phyloP scores from a whole-genome alignment of 37 sponge, comb jelly and placozoan genomes.

The Diacarnus erythraeanus region DNA sequence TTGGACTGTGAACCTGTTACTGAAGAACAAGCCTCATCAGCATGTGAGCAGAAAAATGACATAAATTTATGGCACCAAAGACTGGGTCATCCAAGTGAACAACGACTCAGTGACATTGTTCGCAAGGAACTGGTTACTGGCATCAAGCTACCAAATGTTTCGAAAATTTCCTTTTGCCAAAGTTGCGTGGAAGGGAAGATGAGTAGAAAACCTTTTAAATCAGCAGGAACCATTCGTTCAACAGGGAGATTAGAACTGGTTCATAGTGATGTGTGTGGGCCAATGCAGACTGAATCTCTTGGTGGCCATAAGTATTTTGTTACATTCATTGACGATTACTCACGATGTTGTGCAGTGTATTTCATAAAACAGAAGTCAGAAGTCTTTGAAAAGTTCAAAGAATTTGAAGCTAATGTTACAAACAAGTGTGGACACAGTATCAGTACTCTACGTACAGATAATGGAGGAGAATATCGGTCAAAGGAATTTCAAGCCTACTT shows the following conservation, averaged over 20 bases:
- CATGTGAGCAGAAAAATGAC: not conserved
- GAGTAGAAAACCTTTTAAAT: constrained; percentile 35
- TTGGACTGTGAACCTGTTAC: constrained; percentile 39
- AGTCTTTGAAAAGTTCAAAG: no score
- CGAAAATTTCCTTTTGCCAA: constrained; percentile 51
- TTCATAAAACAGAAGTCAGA: no score
- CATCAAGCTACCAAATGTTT: constrained; percentile 12
- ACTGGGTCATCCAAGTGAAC: constrained; percentile 47
- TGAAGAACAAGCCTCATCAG: constrained; percentile 16
- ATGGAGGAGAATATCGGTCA: no score
- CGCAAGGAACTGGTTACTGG: constrained; percentile 28
- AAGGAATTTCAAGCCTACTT: no score
- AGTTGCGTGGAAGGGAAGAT: constrained; percentile 55
- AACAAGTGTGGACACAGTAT: no score
- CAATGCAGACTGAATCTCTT: constrained; percentile 49
- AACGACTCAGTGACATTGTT: constrained; percentile 24
- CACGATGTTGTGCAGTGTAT: no score
- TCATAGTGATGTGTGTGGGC: constrained; percentile 65
- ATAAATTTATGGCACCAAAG: constrained; percentile 63
- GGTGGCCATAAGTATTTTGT: no score
- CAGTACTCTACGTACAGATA: no score
- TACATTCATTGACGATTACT: no score
- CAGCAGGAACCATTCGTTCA: constrained; percentile 50
- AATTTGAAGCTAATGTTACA: no score
- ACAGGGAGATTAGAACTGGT: constrained; percentile 25